These are phyloP conservation scores for Monomorium pharaonis DNA, from an alignment of 1,140 invertebrate genomes.

Conservation along the genomic window DNA sequence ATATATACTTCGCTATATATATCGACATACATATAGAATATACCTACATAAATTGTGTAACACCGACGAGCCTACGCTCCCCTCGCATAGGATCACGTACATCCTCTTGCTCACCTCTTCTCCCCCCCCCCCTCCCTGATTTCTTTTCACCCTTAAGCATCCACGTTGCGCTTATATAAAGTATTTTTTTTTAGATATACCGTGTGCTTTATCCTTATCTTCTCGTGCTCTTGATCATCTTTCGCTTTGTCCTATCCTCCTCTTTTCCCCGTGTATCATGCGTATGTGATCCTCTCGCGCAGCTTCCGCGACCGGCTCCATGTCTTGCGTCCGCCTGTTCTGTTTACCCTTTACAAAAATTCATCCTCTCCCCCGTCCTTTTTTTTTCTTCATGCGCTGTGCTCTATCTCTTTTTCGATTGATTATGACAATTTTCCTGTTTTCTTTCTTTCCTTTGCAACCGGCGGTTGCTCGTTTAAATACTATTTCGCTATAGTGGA, in stretches of 20 bases:
- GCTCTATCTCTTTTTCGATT: constrained; percentile 66
- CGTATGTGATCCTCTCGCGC: constrained; percentile 22
- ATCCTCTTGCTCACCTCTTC: not conserved
- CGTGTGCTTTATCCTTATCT: constrained; percentile 29
- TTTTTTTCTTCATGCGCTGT: constrained; percentile 58
- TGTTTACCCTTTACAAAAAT: constrained; percentile 49
- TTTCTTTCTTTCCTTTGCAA: constrained; percentile 60
- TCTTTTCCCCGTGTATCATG: constrained; percentile 5
- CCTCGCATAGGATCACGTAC: constrained; percentile 34
- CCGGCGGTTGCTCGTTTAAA: constrained; percentile 74
- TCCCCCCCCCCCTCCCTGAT: not conserved
- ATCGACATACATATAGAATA: constrained; percentile 74
- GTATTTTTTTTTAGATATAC: constrained; percentile 21
- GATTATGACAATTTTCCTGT: constrained; percentile 61
- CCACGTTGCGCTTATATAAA: constrained; percentile 17
- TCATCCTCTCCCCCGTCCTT: constrained; percentile 31
- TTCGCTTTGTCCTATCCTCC: not conserved
- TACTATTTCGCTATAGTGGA: constrained; percentile 84
- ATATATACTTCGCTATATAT: constrained; percentile 69
- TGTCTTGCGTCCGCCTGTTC: constrained; percentile 35
- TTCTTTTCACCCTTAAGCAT: constrained; percentile 11
- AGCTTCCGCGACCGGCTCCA: constrained; percentile 28
- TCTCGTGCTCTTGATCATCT: not conserved
- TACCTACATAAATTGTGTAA: constrained; percentile 69
- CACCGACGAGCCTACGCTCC: constrained; percentile 58